Percentiles rank a stretch among this genome's conserved stretches.
Conservation (phyloP, 2,888 invertebrate genomes). For the Fragum whitleyi region DNA sequence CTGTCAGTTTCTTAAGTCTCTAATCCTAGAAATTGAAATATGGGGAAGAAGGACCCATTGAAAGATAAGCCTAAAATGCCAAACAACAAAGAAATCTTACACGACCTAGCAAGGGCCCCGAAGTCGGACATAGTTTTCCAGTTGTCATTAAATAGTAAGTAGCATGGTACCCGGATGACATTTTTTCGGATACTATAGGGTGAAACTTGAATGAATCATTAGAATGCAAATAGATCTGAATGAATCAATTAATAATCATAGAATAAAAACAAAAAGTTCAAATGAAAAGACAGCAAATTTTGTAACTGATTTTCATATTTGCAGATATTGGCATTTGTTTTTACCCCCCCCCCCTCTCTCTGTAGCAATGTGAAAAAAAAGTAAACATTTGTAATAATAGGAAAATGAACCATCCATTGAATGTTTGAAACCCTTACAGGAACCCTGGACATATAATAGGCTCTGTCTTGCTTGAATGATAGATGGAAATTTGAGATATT, state of each 20-base stretch:
- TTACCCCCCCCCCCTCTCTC: too few relatives aligned
- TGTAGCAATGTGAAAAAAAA: too few relatives aligned
- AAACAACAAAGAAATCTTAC: conserved; percentile 44
- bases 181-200: conserved; percentile 12
- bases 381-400: too few relatives aligned
- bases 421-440: too few relatives aligned
- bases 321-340: too few relatives aligned
- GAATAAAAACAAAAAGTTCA: not conserved
- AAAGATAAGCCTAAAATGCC: conserved; percentile 63
- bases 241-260: not conserved
- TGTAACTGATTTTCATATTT: too few relatives aligned
- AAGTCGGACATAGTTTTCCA: conserved; percentile 47
- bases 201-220: not conserved
- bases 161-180: conserved; percentile 14
- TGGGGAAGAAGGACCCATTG: conserved; percentile 53
- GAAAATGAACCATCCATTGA: too few relatives aligned
- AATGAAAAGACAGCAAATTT: not conserved
- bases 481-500: too few relatives aligned
- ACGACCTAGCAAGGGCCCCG: conserved; percentile 44
- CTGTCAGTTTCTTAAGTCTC: too few relatives aligned
- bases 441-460: too few relatives aligned
- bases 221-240: not conserved
- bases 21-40: not conserved
- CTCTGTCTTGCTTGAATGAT: too few relatives aligned
- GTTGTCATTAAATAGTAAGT: conserved; percentile 15